Evolutionary conservation across 2,113 vertebrate genomes (phyloP).

Genomic region (Pongo abelii): DNA sequence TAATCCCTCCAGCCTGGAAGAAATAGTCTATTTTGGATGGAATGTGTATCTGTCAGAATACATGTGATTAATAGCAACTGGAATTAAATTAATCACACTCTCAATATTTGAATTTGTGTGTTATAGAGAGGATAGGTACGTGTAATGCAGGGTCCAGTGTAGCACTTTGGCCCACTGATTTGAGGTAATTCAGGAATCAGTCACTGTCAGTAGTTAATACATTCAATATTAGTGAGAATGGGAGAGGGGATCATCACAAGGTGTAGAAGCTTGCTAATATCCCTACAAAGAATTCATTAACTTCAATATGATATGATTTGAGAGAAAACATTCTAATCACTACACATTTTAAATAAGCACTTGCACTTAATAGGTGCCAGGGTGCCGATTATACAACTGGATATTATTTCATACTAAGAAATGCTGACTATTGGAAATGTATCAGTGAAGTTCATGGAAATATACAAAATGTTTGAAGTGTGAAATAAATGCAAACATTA

Average conservation of each 20-base stretch:
- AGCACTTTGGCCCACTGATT: neutral
- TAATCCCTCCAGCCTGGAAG: neutral
- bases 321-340: slow-evolving; percentile 76
- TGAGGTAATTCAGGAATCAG: slow-evolving; percentile 44
- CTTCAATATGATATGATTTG: slow-evolving; percentile 76
- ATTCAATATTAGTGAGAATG: slow-evolving; percentile 45
- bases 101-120: slow-evolving; percentile 17
- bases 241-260: neutral
- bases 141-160: neutral
- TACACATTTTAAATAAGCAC: slow-evolving; percentile 78
- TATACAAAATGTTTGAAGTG: neutral
- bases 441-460: neutral
- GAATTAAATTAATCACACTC: slow-evolving; percentile 28
- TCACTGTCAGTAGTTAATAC: slow-evolving; percentile 67
- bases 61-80: slow-evolving; percentile 18
- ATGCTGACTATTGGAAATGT: slow-evolving; percentile 17
- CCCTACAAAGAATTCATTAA: slow-evolving; percentile 80
- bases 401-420: slow-evolving; percentile 78
- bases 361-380: slow-evolving; percentile 74
- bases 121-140: neutral
- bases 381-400: slow-evolving; percentile 76
- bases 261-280: slow-evolving; percentile 79
- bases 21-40: slow-evolving; percentile 1
- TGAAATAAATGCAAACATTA: slow-evolving; percentile 42
- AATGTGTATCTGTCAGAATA: slow-evolving; percentile 5